phyloP scores from a whole-genome alignment of 2,888 invertebrate species.

The Vandiemenella viatica region DNA sequence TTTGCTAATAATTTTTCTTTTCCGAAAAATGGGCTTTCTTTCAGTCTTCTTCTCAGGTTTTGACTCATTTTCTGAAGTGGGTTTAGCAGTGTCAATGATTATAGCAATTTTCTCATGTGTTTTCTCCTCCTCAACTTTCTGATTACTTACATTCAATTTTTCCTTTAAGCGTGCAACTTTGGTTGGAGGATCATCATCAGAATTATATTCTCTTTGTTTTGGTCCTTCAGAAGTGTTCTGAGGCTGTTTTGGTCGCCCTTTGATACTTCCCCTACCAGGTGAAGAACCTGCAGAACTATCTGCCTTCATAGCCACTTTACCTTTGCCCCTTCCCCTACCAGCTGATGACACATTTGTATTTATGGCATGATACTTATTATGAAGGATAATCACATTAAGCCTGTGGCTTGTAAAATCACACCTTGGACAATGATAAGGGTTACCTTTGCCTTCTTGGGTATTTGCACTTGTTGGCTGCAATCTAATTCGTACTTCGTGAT shows the following conservation, averaged over 20 bases:
- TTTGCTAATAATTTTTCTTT: conserved; percentile 22
- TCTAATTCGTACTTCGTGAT: conserved; percentile 48
- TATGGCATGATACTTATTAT: conserved; percentile 44
- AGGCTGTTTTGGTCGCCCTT: no score
- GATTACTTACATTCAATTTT: neutral
- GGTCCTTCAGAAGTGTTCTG: no score
- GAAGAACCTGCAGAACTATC: no score
- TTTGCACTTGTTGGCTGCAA: conserved; percentile 30
- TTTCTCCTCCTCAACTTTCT: conserved; percentile 4
- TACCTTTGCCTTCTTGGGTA: neutral
- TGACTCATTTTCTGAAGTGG: conserved; percentile 29
- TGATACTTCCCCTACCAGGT: no score
- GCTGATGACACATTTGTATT: conserved; percentile 24
- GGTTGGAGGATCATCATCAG: neutral
- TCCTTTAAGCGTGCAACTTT: no score
- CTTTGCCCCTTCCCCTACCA: neutral
- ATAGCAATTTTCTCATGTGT: neutral
- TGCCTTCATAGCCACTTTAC: no score
- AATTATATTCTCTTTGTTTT: no score
- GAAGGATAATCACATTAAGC: conserved; percentile 56
- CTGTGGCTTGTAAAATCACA: conserved; percentile 51
- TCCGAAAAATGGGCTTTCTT: conserved; percentile 13
- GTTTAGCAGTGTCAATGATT: neutral
- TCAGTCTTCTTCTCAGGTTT: conserved; percentile 15
- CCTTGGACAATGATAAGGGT: conserved; percentile 40